phyloP scores from a whole-genome alignment of 2,113 vertebrate genomes.

The Speoplatyrhinus poulsoni region DNA sequence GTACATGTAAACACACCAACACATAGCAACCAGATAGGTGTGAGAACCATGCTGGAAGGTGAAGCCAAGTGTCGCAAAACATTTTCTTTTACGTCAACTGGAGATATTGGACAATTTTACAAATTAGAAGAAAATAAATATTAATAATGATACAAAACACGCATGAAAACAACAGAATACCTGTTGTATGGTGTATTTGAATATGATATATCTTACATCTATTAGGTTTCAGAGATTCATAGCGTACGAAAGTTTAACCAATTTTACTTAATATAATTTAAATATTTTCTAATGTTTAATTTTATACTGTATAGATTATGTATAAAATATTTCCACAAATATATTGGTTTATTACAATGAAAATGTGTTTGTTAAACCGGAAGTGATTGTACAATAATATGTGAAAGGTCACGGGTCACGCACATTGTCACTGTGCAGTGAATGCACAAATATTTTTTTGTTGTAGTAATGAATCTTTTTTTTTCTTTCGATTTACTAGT shows the following conservation, averaged over 20 bases:
- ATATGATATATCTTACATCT: no score
- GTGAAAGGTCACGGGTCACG: constrained; percentile 43
- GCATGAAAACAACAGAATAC: not conserved
- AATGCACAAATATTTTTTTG: not conserved
- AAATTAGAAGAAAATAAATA: not conserved
- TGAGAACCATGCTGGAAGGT: constrained; percentile 35
- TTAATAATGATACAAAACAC: no score
- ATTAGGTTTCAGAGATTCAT: no score
- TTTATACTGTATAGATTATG: no score
- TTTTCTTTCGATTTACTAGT: no score
- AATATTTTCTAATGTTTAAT: no score
- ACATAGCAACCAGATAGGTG: constrained; percentile 59
- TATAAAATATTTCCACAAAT: not conserved
- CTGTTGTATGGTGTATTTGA: not conserved
- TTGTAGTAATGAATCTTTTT: constrained; percentile 42
- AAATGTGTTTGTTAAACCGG: constrained; percentile 35
- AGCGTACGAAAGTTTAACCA: no score
- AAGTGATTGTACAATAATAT: constrained; percentile 35
- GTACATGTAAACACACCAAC: constrained; percentile 49
- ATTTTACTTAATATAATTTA: no score
- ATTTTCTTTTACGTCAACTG: accelerated
- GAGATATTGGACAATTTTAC: no score
- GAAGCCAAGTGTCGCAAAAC: constrained; percentile 42
- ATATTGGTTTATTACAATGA: no score
- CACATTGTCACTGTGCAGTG: constrained; percentile 62